Conservation (phyloP, 2,888 invertebrate species). For the Isotomurus palustris region DNA sequence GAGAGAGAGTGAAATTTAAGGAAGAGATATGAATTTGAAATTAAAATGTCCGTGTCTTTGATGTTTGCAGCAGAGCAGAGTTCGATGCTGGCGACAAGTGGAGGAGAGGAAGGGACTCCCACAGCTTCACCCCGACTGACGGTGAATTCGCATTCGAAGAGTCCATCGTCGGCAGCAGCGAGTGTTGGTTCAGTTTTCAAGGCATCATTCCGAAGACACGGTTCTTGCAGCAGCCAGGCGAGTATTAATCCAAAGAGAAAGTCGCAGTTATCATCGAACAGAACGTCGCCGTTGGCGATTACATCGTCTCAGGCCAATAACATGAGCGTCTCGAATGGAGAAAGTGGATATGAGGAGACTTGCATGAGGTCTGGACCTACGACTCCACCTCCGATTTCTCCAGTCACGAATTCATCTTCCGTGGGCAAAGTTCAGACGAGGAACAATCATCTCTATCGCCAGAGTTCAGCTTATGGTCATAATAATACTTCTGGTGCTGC, state of each 20-base stretch:
- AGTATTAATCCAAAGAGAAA: slow-evolving; percentile 6
- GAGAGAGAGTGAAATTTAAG: no score
- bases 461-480: slow-evolving; percentile 9
- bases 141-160: slow-evolving; percentile 12
- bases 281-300: slow-evolving; percentile 6
- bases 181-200: slow-evolving; percentile 16
- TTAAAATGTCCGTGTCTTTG: no score
- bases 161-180: slow-evolving; percentile 6
- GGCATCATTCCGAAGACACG: slow-evolving; percentile 15
- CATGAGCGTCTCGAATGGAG: slow-evolving; percentile 1
- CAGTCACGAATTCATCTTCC: background rate
- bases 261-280: background rate
- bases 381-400: background rate
- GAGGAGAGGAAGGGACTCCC: slow-evolving; percentile 31
- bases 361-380: slow-evolving; percentile 1
- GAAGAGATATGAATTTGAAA: no score
- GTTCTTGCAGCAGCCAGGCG: slow-evolving; percentile 5
- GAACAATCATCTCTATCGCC: slow-evolving; percentile 7
- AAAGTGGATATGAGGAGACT: slow-evolving; percentile 9
- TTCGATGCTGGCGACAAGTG: slow-evolving; percentile 36
- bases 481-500: background rate
- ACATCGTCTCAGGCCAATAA: slow-evolving; percentile 1
- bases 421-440: background rate
- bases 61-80: slow-evolving; percentile 43
- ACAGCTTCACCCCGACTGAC: slow-evolving; percentile 25